phyloP scores from a whole-genome alignment of 2,888 invertebrate genomes.

The Gnatocerus cornutus region DNA sequence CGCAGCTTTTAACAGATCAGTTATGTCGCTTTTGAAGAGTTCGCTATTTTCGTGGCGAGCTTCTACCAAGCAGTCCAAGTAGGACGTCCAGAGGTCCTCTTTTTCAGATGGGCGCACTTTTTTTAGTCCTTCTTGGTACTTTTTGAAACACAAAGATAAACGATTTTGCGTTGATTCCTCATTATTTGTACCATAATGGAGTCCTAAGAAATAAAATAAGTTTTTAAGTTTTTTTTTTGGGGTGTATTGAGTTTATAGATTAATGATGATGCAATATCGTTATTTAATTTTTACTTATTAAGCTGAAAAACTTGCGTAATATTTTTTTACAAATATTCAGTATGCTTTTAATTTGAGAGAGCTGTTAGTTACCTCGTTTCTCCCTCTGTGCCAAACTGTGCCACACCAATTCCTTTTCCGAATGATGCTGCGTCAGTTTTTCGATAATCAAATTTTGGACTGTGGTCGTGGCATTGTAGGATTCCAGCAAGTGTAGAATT shows the following conservation, averaged over 20 bases:
- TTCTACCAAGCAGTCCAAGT: slow-evolving; percentile 74
- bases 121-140: slow-evolving; percentile 59
- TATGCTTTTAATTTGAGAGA: too few relatives aligned
- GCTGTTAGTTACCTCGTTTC: slow-evolving; percentile 73
- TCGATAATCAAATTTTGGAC: slow-evolving; percentile 75
- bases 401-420: slow-evolving; percentile 75
- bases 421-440: slow-evolving; percentile 72
- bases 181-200: slow-evolving; percentile 11
- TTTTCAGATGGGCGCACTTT: slow-evolving; percentile 54
- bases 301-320: too few relatives aligned
- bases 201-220: slow-evolving; percentile 15
- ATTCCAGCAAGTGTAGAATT: slow-evolving; percentile 75
- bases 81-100: slow-evolving; percentile 60
- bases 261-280: too few relatives aligned
- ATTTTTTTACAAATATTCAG: too few relatives aligned
- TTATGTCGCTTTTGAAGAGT: slow-evolving; percentile 71
- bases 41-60: slow-evolving; percentile 72
- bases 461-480: slow-evolving; percentile 75
- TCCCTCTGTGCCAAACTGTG: slow-evolving; percentile 77
- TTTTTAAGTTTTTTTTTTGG: too few relatives aligned
- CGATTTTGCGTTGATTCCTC: slow-evolving; percentile 13
- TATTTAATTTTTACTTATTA: too few relatives aligned
- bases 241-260: too few relatives aligned
- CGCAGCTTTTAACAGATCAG: slow-evolving; percentile 71
- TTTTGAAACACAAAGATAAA: slow-evolving; percentile 39